Base-by-base conservation (phyloP, 2,888 invertebrate genomes). In the Eristalis tenax region DNA sequence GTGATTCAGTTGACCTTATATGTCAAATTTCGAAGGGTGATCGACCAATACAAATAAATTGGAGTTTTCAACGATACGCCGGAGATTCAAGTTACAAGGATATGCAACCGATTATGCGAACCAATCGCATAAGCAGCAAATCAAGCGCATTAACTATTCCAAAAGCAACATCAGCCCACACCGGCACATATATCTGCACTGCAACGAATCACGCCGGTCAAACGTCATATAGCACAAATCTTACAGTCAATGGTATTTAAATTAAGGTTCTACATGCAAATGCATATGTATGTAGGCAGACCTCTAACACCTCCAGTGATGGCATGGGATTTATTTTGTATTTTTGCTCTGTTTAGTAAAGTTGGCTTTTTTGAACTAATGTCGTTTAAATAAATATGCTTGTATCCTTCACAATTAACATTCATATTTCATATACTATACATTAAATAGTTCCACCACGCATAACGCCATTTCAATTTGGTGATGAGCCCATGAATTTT, bases 11-110 rank as follows among this genome's bases (percentile, higher is more conserved):
- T 88, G 95, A 95, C 90, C 94, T 96, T 89, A 94, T 95, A 89
- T 97, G 96, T 93, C 95, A 95, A 89, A 95, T 96, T 89, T 94
- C 96, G 88, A 95, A 95, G 91, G 97, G 97, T 88, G 91, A 96
- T 91, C 93, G 92, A 18, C 96, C 96, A 35, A 93, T 96, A 26
- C 94, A 94, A 78, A 95, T 97, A 22, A 93, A 94, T 76, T 97
- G 97, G 97, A 94, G 94, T 80, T 93, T 93, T 82, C 91, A 92
- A 89, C 91, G 92, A 64, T 90, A 88, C 77, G 88, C 89, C 65
- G 88, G 89, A n/a, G 90, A 91, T 65, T 78, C 79, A 63, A 89
- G 86, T 64, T 83, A 84, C 68, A 90, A 91, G 61, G 81, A 88
- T 56, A 79, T 89, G 22, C 91, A 91, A 86, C 92, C 92, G 2